Evolutionary conservation across 2,888 invertebrate species (phyloP).

Genomic region (Tolmerus cingulatus): DNA sequence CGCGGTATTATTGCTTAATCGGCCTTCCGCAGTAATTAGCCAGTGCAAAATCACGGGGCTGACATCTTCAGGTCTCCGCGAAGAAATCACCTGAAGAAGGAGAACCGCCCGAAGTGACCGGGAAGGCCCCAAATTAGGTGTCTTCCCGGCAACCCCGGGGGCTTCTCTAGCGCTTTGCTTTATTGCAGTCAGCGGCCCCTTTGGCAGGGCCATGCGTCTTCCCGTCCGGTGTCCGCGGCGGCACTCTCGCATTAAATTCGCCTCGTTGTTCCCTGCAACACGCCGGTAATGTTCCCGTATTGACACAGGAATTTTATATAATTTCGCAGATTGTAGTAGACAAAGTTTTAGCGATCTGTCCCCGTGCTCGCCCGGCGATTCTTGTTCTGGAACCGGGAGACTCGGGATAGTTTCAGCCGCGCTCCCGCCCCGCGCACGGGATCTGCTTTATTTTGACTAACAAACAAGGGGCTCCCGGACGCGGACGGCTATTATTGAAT

Average conservation of each 20-base stretch:
- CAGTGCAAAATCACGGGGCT: not conserved
- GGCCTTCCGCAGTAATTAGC: not conserved
- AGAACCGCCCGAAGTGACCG: not conserved
- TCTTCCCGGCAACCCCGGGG: not conserved
- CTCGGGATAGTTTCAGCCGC: slow-evolving; percentile 16
- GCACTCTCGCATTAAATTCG: slow-evolving; percentile 16
- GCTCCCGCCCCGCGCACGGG: not conserved
- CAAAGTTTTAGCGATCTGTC: not conserved
- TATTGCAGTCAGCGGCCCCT: not conserved
- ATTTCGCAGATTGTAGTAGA: slow-evolving; percentile 27
- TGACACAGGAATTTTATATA: slow-evolving; percentile 40
- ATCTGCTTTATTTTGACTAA: slow-evolving; percentile 36
- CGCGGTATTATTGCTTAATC: not conserved
- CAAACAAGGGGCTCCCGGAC: slow-evolving; percentile 22
- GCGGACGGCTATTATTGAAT: slow-evolving; percentile 42
- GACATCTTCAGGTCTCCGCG: not conserved
- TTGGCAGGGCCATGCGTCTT: slow-evolving; percentile 1
- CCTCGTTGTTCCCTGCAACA: not conserved
- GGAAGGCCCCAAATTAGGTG: not conserved
- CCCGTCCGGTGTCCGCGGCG: not conserved
- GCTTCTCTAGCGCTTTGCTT: not conserved
- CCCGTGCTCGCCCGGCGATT: not conserved
- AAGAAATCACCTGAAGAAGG: not conserved
- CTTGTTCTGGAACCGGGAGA: not conserved
- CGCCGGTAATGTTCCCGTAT: slow-evolving; percentile 32